Conservation (phyloP, 2,888 invertebrate species). For the Hololepta plana region DNA sequence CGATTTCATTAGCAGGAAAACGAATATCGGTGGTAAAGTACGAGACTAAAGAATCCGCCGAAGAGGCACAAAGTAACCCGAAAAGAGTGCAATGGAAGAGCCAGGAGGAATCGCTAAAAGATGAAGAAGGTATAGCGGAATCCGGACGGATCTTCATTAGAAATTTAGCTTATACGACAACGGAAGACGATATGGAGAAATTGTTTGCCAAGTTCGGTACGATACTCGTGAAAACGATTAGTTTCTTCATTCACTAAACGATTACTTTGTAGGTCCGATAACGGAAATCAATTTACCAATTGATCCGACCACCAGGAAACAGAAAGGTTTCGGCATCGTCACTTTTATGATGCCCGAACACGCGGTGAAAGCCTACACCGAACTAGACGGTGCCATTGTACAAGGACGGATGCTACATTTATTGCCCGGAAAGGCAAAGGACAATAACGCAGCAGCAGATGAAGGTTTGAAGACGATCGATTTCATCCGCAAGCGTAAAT, state of each 20-base stretch:
- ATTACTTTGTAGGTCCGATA: conserved; percentile 44
- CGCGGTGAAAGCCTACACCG: conserved; percentile 73
- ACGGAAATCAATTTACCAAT: conserved; percentile 80
- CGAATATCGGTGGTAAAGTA: conserved; percentile 38
- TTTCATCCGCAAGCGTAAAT: background rate
- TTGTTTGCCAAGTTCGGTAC: conserved; percentile 73
- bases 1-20: conserved; percentile 34
- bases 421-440: conserved; percentile 64
- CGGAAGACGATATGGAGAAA: conserved; percentile 66
- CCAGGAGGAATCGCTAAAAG: conserved; percentile 42
- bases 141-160: conserved; percentile 86
- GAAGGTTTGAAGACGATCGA: conserved; percentile 7
- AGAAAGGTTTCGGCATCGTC: conserved; percentile 85
- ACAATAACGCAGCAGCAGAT: conserved; percentile 20
- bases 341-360: conserved; percentile 92
- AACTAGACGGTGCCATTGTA: conserved; percentile 78
- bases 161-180: conserved; percentile 74
- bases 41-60: conserved; percentile 26
- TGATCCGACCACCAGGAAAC: conserved; percentile 59
- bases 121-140: conserved; percentile 67
- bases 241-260: background rate
- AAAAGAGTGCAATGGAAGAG: conserved; percentile 31
- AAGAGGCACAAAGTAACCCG: conserved; percentile 14
- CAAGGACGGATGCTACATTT: conserved; percentile 89
- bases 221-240: conserved; percentile 4